phyloP scores from a whole-genome alignment of 2,888 invertebrate genomes.

The Bombylius discolor region DNA sequence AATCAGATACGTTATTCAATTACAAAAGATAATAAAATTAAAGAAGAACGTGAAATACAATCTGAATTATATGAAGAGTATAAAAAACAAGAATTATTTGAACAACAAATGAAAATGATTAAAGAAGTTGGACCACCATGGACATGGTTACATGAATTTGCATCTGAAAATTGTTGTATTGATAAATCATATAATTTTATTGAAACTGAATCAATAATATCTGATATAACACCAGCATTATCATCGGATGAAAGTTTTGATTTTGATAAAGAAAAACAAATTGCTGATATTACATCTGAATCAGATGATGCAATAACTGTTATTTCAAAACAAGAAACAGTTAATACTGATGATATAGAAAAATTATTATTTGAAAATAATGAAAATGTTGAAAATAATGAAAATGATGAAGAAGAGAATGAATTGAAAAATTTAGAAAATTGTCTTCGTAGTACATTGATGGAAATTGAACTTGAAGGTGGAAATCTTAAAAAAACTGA shows the following conservation, averaged over 20 bases:
- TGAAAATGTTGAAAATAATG: background rate
- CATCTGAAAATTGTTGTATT: conserved; percentile 10
- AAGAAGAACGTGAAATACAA: conserved; percentile 11
- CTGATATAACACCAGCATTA: conserved; percentile 10
- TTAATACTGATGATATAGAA: background rate
- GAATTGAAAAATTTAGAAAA: background rate
- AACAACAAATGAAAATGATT: conserved; percentile 16
- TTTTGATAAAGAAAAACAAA: conserved; percentile 10
- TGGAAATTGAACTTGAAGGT: conserved; percentile 2
- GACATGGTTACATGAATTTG: conserved; percentile 22
- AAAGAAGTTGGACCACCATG: conserved; percentile 19
- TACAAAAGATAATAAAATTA: conserved; percentile 2
- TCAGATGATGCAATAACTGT: background rate
- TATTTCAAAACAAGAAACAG: background rate
- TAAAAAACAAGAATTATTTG: conserved; percentile 2
- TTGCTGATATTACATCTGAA: background rate
- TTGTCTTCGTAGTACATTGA: background rate
- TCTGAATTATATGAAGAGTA: conserved; percentile 2
- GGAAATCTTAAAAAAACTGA: conserved; percentile 4
- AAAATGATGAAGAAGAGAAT: background rate
- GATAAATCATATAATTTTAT: conserved; percentile 20
- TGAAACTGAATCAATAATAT: conserved; percentile 15
- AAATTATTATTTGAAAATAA: background rate
- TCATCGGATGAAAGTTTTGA: conserved; percentile 15
- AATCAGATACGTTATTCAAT: conserved; percentile 10